Conservation (phyloP, 2,888 invertebrate species). For the Sphaerophoria rueppellii region DNA sequence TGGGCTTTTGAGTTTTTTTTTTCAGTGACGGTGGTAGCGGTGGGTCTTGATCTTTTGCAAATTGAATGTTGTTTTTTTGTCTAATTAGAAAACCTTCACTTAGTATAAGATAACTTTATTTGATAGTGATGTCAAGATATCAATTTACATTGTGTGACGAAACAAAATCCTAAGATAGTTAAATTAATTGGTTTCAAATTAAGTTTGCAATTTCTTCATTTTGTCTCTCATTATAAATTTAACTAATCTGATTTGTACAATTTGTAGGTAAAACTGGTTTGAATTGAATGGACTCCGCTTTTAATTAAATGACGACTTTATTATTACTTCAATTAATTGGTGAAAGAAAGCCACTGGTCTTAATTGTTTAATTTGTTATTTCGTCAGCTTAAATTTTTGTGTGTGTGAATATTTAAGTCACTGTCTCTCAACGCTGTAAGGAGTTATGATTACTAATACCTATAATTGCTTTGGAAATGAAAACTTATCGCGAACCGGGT, state of each 20-base stretch:
- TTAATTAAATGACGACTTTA: too few species aligned
- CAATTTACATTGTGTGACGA: neutral
- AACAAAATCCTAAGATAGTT: neutral
- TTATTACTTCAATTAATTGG: neutral
- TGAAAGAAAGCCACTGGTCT: neutral
- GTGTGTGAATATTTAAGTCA: too few species aligned
- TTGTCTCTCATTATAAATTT: neutral
- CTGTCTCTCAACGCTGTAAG: too few species aligned
- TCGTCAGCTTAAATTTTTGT: too few species aligned
- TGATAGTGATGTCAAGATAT: constrained; percentile 19
- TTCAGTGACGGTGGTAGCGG: neutral
- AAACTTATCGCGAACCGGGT: too few species aligned
- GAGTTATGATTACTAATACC: too few species aligned
- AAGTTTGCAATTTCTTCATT: constrained; percentile 18
- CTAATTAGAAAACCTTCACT: constrained; percentile 25
- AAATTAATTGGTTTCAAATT: neutral
- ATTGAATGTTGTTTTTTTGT: constrained; percentile 13
- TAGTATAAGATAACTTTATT: neutral
- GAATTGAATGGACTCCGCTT: too few species aligned
- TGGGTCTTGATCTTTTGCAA: constrained; percentile 16
- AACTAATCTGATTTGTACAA: too few species aligned
- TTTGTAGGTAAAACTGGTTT: too few species aligned
- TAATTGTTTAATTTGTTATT: too few species aligned
- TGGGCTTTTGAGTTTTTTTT: neutral
- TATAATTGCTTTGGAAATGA: too few species aligned